Conservation (phyloP, 2,888 invertebrate species). For the Phortica okadai region DNA sequence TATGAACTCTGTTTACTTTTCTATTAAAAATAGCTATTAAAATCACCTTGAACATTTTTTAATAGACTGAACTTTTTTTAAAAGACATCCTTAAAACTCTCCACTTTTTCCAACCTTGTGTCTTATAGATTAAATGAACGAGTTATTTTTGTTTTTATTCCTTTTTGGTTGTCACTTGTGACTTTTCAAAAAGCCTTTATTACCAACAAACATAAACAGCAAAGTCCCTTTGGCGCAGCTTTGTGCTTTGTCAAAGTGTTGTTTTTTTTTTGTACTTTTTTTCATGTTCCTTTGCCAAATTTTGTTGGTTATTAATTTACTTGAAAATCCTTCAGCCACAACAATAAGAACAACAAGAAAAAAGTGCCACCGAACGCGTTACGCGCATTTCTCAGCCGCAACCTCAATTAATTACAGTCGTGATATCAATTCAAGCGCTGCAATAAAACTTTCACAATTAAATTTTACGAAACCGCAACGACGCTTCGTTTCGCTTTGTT, state of each 20-base stretch:
- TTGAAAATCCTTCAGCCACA: constrained; percentile 52
- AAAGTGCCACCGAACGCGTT: background rate
- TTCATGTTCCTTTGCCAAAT: constrained; percentile 52
- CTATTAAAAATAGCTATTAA: too few species aligned
- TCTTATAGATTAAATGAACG: too few species aligned
- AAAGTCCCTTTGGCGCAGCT: background rate
- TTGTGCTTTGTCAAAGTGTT: constrained; percentile 38
- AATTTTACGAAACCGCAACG: constrained; percentile 71
- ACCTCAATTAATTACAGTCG: constrained; percentile 68
- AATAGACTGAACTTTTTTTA: too few species aligned
- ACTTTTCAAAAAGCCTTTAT: background rate
- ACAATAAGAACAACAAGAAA: constrained; percentile 65
- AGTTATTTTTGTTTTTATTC: background rate
- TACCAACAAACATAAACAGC: too few species aligned
- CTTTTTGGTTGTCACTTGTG: background rate
- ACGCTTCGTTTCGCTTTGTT: constrained; percentile 13
- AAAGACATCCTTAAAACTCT: too few species aligned
- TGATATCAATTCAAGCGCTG: constrained; percentile 61
- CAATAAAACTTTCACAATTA: constrained; percentile 71
- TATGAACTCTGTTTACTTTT: too few species aligned
- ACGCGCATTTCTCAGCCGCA: constrained; percentile 42
- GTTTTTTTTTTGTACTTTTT: constrained; percentile 45
- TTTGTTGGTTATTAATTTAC: constrained; percentile 64
- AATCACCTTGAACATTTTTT: too few species aligned
- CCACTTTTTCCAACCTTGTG: too few species aligned